These are phyloP conservation scores for Xyrichtys novacula DNA, from an alignment of 2,797 vertebrate genomes.

Conservation along the genomic window DNA sequence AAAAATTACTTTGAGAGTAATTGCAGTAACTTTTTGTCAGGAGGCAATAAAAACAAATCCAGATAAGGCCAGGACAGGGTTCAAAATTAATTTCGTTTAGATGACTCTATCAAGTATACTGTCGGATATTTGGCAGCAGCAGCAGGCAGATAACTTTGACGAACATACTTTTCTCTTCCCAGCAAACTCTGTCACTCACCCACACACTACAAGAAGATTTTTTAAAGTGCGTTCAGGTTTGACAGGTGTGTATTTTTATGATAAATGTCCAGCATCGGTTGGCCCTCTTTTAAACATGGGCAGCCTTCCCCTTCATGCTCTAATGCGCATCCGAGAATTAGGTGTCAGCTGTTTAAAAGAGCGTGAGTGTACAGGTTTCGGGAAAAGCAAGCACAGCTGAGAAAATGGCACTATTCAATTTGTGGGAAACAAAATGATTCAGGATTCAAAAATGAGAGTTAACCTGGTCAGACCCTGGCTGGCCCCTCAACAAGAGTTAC, in stretches of 20 bases:
- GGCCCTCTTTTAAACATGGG: constrained; percentile 1
- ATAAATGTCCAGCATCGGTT: constrained; percentile 8
- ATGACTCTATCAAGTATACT: constrained; percentile 1
- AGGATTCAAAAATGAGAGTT: constrained; percentile 7
- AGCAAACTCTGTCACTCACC: constrained; percentile 13
- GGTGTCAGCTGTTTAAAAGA: constrained; percentile 9
- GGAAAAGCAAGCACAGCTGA: background rate
- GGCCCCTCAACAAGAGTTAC: background rate
- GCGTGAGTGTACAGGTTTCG: constrained; percentile 1
- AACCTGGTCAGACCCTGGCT: background rate
- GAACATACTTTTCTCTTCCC: background rate
- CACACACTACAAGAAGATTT: background rate
- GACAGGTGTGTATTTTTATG: constrained; percentile 27
- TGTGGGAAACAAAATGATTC: constrained; percentile 26
- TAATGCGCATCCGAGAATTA: constrained; percentile 11
- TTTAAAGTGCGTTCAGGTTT: background rate
- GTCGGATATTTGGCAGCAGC: constrained; percentile 25
- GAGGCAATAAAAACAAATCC: constrained; percentile 8
- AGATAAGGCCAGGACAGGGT: constrained; percentile 4
- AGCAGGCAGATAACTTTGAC: background rate
- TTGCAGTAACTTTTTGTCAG: constrained; percentile 22
- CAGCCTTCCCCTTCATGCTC: constrained; percentile 11
- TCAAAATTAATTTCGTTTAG: constrained; percentile 31
- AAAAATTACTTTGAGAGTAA: constrained; percentile 9
- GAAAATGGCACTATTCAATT: constrained; percentile 32